These are phyloP conservation scores for Ataeniobius toweri DNA, from an alignment of 2,797 vertebrate genomes.

Conservation along the genomic window DNA sequence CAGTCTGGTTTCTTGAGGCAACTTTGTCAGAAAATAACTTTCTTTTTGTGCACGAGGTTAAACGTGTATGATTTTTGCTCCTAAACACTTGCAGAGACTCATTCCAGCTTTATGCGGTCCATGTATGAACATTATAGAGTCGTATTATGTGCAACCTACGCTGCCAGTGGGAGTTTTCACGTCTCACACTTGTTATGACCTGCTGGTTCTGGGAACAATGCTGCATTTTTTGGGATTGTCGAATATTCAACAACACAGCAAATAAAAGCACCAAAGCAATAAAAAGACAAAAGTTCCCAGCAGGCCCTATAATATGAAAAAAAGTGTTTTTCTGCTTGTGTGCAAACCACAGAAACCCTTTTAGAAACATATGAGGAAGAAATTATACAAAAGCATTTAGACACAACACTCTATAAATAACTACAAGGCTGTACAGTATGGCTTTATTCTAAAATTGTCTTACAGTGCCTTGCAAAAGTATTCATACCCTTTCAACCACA, in stretches of 20 bases:
- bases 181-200: conserved; percentile 41
- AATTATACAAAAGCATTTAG: conserved; percentile 63
- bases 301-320: conserved; percentile 41
- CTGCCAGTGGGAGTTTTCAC: conserved; percentile 29
- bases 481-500: background rate
- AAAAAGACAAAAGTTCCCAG: conserved; percentile 61
- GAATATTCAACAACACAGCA: conserved; percentile 47
- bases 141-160: conserved; percentile 24
- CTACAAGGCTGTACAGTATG: conserved; percentile 12
- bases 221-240: conserved; percentile 39
- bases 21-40: conserved; percentile 21
- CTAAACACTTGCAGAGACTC: conserved; percentile 34
- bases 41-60: conserved; percentile 2
- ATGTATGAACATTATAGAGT: conserved; percentile 54
- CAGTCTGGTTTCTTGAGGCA: conserved; percentile 31
- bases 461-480: background rate
- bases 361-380: conserved; percentile 56
- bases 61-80: conserved; percentile 23
- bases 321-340: conserved; percentile 31
- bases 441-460: conserved; percentile 26
- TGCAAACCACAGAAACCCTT: conserved; percentile 49
- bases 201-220: conserved; percentile 29
- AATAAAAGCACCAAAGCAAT: conserved; percentile 54
- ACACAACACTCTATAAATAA: conserved; percentile 68
- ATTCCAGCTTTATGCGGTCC: conserved; percentile 38